phyloP scores from a whole-genome alignment of 2,797 vertebrate genomes.

The Silurus lanzhouensis region DNA sequence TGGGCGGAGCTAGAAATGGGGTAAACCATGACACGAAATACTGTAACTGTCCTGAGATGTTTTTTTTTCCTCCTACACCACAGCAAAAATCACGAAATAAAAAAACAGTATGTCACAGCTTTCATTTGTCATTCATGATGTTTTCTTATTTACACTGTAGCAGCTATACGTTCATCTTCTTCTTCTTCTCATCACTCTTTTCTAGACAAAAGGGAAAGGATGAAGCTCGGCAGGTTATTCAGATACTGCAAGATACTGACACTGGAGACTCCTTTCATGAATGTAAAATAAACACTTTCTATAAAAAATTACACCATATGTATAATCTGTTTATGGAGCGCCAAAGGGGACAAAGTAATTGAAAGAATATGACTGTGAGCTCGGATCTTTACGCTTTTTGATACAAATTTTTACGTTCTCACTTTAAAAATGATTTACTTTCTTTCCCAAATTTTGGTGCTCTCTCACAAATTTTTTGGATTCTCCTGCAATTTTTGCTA shows the following conservation, averaged over 20 bases:
- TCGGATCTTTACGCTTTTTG: too few relatives aligned
- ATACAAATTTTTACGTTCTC: too few relatives aligned
- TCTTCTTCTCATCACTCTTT: background rate
- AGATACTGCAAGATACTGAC: background rate
- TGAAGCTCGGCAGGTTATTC: too few relatives aligned
- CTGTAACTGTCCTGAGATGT: background rate
- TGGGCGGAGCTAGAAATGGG: background rate
- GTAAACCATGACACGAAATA: background rate
- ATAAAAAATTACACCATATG: background rate
- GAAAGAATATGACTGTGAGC: too few relatives aligned
- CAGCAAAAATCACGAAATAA: background rate
- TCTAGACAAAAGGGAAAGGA: too few relatives aligned
- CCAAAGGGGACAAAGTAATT: too few relatives aligned
- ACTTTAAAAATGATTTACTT: too few relatives aligned
- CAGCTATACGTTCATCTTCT: background rate
- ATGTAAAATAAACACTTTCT: background rate
- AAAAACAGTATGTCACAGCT: background rate
- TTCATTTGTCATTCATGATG: background rate
- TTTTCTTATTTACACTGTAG: background rate
- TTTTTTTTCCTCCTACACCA: background rate
- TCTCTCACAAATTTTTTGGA: too few relatives aligned
- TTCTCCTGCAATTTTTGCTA: too few relatives aligned
- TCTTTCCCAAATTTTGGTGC: too few relatives aligned
- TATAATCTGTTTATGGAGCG: background rate
- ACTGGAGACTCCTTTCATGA: background rate